Percentiles rank a stretch among this genome's conserved stretches.
These are phyloP conservation scores for Labeo catla DNA, from an alignment of 2,113 vertebrate genomes.

Conservation along the genomic window DNA sequence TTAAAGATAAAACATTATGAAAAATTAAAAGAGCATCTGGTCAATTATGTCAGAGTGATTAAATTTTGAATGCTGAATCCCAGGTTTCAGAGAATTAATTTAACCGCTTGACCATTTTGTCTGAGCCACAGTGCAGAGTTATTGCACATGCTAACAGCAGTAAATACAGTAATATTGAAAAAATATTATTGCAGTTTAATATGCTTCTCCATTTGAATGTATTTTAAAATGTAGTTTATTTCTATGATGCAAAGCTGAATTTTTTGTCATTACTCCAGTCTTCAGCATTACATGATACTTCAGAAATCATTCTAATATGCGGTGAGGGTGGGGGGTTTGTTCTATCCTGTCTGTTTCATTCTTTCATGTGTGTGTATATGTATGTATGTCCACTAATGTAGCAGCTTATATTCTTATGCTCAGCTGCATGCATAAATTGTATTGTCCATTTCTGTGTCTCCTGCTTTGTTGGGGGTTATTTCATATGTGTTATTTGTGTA, in stretches of 20 bases:
- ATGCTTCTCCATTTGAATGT: neutral
- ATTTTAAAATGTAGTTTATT: neutral
- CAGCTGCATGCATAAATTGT: too few relatives aligned
- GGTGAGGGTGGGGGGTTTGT: too few relatives aligned
- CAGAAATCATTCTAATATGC: neutral
- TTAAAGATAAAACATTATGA: conserved; percentile 39
- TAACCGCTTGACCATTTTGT: neutral
- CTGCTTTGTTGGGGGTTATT: too few relatives aligned
- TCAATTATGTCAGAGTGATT: conserved; percentile 13
- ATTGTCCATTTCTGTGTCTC: too few relatives aligned
- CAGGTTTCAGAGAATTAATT: neutral
- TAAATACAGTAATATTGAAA: neutral
- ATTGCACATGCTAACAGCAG: neutral
- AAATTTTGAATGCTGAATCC: neutral
- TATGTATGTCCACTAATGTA: too few relatives aligned
- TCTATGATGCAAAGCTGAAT: neutral
- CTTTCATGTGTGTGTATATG: too few relatives aligned
- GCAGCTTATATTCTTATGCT: too few relatives aligned
- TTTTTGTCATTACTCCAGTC: neutral
- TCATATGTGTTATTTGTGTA: too few relatives aligned
- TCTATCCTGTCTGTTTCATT: too few relatives aligned
- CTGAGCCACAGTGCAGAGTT: neutral
- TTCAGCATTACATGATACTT: neutral
- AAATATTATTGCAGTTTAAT: neutral
- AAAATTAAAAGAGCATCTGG: conserved; percentile 49